phyloP scores from a whole-genome alignment of 2,888 invertebrate species.

The Dasypogon diadema region DNA sequence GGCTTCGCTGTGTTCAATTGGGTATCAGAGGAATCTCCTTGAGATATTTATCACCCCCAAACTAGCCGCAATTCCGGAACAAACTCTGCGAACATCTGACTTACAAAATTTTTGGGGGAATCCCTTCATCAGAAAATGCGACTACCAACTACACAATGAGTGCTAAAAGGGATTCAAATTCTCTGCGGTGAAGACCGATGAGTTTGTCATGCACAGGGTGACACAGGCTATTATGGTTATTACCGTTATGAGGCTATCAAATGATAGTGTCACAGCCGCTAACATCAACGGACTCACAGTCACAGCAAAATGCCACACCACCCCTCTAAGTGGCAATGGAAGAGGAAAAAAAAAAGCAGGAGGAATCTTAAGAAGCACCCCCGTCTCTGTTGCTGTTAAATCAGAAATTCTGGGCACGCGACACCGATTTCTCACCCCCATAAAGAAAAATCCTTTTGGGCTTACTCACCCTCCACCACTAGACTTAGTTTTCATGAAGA shows the following conservation, averaged over 20 bases:
- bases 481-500: conserved; percentile 6
- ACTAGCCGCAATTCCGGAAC: not conserved
- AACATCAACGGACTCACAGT: not conserved
- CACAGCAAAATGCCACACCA: not conserved
- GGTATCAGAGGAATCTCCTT: conserved; percentile 27
- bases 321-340: not conserved
- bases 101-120: conserved; percentile 40
- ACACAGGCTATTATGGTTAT: conserved; percentile 47
- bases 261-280: conserved; percentile 48
- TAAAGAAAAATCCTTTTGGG: conserved; percentile 40
- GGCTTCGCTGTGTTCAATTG: conserved; percentile 13
- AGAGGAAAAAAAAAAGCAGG: conserved; percentile 26
- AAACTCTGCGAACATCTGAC: not conserved
- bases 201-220: conserved; percentile 50
- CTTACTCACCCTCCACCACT: conserved; percentile 10
- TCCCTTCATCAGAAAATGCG: not conserved
- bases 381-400: conserved; percentile 7
- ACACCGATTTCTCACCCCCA: conserved; percentile 50
- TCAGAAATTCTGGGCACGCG: conserved; percentile 47
- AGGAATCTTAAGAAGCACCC: conserved; percentile 14
- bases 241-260: conserved; percentile 51
- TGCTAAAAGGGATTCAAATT: conserved; percentile 40
- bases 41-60: conserved; percentile 42
- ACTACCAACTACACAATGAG: conserved; percentile 10
- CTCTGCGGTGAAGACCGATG: conserved; percentile 9